Percentiles rank a stretch among this genome's conserved stretches.
phyloP scores from a whole-genome alignment of 53 echinoderm and acorn worm species.

The Arbacia lixula region DNA sequence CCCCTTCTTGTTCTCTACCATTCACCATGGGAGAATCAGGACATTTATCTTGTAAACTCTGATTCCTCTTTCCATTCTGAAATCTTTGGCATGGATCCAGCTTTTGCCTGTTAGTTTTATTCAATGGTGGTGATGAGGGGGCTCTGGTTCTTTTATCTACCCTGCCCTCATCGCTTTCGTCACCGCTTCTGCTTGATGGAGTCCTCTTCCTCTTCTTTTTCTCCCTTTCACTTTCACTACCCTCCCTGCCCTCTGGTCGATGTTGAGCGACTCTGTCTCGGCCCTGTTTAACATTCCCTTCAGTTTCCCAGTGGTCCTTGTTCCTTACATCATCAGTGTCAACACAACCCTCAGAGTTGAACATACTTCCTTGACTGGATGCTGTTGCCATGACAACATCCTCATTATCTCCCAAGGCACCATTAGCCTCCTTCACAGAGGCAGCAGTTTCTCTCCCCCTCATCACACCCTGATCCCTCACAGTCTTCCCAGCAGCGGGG shows the following conservation, averaged over 20 bases:
- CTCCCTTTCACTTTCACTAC: not conserved
- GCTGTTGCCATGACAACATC: slow-evolving; percentile 48
- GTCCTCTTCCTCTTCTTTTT: slow-evolving; percentile 11
- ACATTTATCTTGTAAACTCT: no score
- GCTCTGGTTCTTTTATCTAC: slow-evolving; percentile 8
- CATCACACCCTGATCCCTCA: no score
- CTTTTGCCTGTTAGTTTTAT: no score
- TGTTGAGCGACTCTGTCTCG: not conserved
- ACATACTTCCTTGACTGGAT: not conserved
- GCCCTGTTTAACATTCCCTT: not conserved
- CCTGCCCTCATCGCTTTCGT: not conserved
- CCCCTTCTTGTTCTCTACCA: no score
- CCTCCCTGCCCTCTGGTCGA: not conserved
- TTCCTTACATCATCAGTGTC: not conserved
- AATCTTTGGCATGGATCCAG: no score
- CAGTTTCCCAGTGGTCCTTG: not conserved
- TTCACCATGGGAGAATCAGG: no score
- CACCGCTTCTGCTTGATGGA: not conserved
- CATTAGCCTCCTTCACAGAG: no score
- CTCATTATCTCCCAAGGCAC: slow-evolving; percentile 30
- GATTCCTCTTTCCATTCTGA: no score
- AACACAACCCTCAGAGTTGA: not conserved
- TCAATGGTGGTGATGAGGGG: no score
- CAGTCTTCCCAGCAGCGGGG: no score
- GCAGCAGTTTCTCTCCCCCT: no score